Evolutionary conservation across 2,113 vertebrate species (phyloP).

Genomic region (Lepus europaeus): DNA sequence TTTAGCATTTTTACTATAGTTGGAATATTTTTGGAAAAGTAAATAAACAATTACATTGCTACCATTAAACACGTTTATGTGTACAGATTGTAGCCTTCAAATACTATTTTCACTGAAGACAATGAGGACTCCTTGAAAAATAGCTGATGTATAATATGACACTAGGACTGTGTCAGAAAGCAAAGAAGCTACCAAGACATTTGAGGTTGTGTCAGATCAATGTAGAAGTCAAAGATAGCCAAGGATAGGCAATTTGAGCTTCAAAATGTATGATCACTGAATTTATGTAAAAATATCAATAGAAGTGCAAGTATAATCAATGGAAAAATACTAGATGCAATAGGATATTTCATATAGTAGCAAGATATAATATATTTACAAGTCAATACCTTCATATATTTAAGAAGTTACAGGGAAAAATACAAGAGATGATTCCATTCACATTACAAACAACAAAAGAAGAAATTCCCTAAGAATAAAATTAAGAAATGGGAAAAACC

Average conservation of each 20-base stretch:
- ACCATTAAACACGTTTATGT: background rate
- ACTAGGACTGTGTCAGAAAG: background rate
- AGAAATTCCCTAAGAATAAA: background rate
- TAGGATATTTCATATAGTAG: background rate
- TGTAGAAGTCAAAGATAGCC: background rate
- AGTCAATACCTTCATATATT: constrained; percentile 23
- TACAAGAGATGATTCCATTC: background rate
- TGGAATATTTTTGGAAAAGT: background rate
- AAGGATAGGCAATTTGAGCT: background rate
- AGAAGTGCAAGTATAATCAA: background rate
- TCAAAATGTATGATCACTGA: background rate
- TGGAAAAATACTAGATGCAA: constrained; percentile 2
- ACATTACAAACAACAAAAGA: background rate
- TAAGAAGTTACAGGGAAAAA: background rate
- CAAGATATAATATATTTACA: constrained; percentile 43
- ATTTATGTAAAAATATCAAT: background rate
- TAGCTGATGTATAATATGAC: background rate
- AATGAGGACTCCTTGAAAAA: background rate
- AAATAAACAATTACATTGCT: background rate
- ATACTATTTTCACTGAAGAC: background rate
- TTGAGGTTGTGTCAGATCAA: background rate
- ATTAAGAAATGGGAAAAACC: background rate
- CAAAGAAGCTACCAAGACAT: background rate
- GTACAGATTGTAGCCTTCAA: background rate
- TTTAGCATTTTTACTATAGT: background rate